Conservation (phyloP, 2,797 vertebrate species). For the Ambastaia sidthimunki region DNA sequence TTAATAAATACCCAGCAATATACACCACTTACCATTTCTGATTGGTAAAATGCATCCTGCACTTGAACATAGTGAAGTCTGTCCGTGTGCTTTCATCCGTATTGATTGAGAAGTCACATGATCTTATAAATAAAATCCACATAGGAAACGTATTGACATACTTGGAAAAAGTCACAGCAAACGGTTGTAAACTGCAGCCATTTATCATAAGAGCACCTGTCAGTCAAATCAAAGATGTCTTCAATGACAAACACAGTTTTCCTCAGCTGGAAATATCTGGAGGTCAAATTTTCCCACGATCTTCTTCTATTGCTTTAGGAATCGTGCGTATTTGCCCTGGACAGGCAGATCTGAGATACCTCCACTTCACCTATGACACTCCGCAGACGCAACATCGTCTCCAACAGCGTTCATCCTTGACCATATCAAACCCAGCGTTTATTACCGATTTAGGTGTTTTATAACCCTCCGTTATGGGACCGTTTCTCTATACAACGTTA, state of each 20-base stretch:
- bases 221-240: conserved; percentile 2
- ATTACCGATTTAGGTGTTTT: background rate
- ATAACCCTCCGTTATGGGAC: background rate
- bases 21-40: conserved; percentile 63
- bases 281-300: background rate
- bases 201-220: conserved; percentile 11
- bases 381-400: conserved; percentile 63
- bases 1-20: too few species aligned
- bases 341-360: conserved; percentile 23
- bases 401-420: conserved; percentile 40
- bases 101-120: conserved; percentile 28
- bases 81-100: conserved; percentile 62
- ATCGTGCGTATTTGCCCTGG: conserved; percentile 13
- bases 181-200: background rate
- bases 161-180: conserved; percentile 11
- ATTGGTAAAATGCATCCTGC: conserved; percentile 61
- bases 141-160: background rate
- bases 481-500: background rate
- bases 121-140: conserved; percentile 13
- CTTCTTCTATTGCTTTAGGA: background rate
- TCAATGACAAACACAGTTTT: conserved; percentile 17
- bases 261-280: conserved; percentile 20
- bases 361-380: conserved; percentile 29
- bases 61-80: conserved; percentile 52
- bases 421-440: background rate